Evolutionary conservation across 2,113 vertebrate species (phyloP).

Genomic region (Nerophis lumbriciformis): DNA sequence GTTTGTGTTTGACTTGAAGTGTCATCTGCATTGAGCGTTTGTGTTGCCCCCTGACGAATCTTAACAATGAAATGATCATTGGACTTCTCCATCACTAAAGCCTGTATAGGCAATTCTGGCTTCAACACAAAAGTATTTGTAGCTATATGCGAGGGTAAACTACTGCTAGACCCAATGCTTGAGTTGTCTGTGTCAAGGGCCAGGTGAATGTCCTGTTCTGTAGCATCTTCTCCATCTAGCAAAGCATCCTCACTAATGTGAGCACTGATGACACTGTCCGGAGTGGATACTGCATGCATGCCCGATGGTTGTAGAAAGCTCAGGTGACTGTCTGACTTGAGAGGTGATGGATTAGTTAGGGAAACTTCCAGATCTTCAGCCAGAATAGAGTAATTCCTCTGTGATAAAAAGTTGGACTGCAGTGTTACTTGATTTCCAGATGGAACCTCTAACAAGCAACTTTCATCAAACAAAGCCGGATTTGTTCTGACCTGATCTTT

Average conservation of each 20-base stretch:
- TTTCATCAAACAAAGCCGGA: conserved; percentile 89
- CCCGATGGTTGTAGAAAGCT: conserved; percentile 83
- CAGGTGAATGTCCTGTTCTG: conserved; percentile 91
- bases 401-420: conserved; percentile 59
- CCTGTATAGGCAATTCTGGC: conserved; percentile 87
- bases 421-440: conserved; percentile 60
- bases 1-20: conserved; percentile 27
- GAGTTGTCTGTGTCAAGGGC: conserved; percentile 93
- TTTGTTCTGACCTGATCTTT: conserved; percentile 72
- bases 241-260: conserved; percentile 89
- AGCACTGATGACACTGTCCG: conserved; percentile 82
- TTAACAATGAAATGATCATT: conserved; percentile 95
- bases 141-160: conserved; percentile 61
- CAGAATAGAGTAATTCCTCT: conserved; percentile 80
- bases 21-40: conserved; percentile 11
- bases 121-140: conserved; percentile 76
- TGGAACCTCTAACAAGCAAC: conserved; percentile 88
- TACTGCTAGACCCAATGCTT: conserved; percentile 79
- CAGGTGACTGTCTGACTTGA: conserved; percentile 92
- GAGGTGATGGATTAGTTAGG: conserved; percentile 90
- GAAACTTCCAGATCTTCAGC: conserved; percentile 93
- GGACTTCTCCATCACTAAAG: conserved; percentile 92
- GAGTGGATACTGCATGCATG: conserved; percentile 62
- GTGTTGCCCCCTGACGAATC: conserved; percentile 76
- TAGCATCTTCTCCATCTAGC: conserved; percentile 86